A percentile compares a stretch with the other conserved stretches of the same genome.
phyloP scores from a whole-genome alignment of 2,797 vertebrate genomes.

The Micrastur ruficollis region DNA sequence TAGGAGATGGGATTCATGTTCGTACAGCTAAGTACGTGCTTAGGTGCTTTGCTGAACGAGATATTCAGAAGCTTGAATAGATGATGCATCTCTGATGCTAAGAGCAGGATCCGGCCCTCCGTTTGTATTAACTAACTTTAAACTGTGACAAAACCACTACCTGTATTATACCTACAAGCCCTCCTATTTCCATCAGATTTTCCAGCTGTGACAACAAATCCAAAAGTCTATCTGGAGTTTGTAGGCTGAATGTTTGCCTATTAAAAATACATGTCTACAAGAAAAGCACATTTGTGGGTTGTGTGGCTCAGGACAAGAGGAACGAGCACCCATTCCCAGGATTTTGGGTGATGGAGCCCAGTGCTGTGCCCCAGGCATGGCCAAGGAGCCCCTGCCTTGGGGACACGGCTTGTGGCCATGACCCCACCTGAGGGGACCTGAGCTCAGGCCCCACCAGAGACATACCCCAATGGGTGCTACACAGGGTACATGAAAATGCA shows the following conservation, averaged over 20 bases:
- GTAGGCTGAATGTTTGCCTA: background rate
- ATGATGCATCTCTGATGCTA: background rate
- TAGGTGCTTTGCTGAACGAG: background rate
- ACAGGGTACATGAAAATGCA: background rate
- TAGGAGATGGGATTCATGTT: background rate
- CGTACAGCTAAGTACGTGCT: background rate
- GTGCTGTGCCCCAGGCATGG: background rate
- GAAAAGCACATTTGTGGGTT: background rate
- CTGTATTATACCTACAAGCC: background rate
- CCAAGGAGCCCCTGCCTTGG: background rate
- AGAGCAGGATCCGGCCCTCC: background rate
- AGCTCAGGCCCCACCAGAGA: background rate
- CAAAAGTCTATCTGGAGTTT: background rate
- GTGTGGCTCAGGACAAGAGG: background rate
- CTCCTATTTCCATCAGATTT: background rate
- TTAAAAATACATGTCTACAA: background rate
- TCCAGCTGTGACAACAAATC: background rate
- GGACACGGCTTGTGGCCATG: background rate
- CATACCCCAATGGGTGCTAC: accelerated
- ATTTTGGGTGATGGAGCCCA: background rate
- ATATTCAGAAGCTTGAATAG: background rate
- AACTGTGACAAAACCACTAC: background rate
- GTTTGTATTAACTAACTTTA: background rate
- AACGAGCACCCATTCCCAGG: accelerated
- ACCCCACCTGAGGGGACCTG: background rate